Conservation (phyloP, 2,113 vertebrate genomes). For the Ascaphus truei region DNA sequence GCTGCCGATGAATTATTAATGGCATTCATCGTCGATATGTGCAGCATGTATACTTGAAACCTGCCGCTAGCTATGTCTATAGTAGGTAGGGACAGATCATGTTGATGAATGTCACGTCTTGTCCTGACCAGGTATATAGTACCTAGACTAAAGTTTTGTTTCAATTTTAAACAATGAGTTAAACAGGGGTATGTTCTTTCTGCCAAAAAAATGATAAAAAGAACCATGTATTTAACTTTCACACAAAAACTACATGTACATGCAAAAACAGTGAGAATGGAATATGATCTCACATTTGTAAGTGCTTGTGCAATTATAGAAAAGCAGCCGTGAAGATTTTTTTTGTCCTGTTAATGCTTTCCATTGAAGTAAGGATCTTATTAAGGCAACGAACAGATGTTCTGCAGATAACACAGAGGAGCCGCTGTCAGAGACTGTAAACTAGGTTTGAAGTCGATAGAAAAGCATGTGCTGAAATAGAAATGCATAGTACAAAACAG, state of each 20-base stretch:
- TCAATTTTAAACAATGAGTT: too few species aligned
- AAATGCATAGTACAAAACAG: constrained; percentile 56
- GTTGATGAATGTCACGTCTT: too few species aligned
- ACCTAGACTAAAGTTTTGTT: too few species aligned
- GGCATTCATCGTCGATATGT: too few species aligned
- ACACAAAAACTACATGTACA: neutral
- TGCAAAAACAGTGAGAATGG: neutral
- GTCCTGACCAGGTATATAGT: too few species aligned
- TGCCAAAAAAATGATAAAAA: neutral
- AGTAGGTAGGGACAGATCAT: too few species aligned
- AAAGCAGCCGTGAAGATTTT: constrained; percentile 44
- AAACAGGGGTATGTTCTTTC: too few species aligned
- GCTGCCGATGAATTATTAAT: too few species aligned
- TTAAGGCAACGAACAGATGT: constrained; percentile 62
- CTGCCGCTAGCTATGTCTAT: too few species aligned
- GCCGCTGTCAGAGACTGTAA: constrained; percentile 59
- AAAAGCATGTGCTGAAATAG: constrained; percentile 37
- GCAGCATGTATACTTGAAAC: too few species aligned
- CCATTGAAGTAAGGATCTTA: constrained; percentile 54
- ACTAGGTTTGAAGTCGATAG: constrained; percentile 48
- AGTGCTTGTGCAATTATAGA: constrained; percentile 13
- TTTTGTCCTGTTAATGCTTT: constrained; percentile 48
- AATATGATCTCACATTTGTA: neutral
- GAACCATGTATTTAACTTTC: neutral
- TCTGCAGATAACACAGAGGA: constrained; percentile 59